These are phyloP conservation scores for Acanthochromis polyacanthus DNA, from an alignment of 2,113 vertebrate genomes.

Conservation along the genomic window DNA sequence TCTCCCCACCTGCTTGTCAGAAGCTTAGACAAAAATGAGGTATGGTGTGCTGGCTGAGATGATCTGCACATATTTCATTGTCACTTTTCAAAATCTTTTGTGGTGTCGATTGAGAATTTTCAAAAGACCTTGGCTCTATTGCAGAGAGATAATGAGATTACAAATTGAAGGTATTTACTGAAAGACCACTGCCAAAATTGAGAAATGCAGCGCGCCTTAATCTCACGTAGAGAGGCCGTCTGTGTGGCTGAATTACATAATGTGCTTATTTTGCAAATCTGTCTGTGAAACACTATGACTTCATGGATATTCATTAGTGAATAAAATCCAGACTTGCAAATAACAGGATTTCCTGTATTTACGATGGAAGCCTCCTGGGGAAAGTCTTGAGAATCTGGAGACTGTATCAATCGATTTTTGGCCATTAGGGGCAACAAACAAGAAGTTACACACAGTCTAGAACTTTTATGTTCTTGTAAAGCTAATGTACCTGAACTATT, in stretches of 20 bases:
- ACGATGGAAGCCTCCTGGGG: conserved; percentile 10
- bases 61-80: not conserved
- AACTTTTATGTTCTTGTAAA: not conserved
- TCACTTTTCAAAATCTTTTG: not conserved
- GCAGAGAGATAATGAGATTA: conserved; percentile 44
- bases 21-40: not conserved
- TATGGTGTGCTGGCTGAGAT: not conserved
- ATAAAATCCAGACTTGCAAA: conserved; percentile 30
- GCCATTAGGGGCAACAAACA: not conserved
- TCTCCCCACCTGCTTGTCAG: conserved; percentile 18
- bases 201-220: not conserved
- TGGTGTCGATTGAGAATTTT: not conserved
- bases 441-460: not conserved
- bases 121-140: not conserved
- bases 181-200: conserved; percentile 8
- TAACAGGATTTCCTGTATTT: conserved; percentile 53
- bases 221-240: conserved; percentile 6
- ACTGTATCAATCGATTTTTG: conserved; percentile 37
- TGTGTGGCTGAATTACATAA: conserved; percentile 46
- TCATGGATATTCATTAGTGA: conserved; percentile 33
- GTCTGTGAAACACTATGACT: conserved; percentile 33
- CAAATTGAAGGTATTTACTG: conserved; percentile 16
- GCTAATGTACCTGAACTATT: not conserved
- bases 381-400: conserved; percentile 29
- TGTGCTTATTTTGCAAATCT: conserved; percentile 49